Percentiles rank a stretch among this genome's conserved stretches.
These are phyloP conservation scores for Phalloptychus januarius DNA, from an alignment of 2,797 vertebrate genomes.

Conservation along the genomic window DNA sequence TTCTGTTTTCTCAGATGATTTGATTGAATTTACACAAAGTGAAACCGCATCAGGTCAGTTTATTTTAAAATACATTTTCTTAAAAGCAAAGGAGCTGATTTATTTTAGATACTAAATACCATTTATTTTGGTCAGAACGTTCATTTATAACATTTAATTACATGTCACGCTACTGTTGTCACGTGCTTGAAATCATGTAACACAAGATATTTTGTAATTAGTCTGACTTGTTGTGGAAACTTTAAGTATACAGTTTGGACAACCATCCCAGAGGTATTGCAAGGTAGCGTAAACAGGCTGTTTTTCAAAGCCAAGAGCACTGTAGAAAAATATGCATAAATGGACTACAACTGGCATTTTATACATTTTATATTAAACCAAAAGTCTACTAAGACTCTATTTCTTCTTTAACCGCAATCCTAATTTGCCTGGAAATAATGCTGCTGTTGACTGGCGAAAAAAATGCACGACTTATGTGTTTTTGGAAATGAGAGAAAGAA, in stretches of 20 bases:
- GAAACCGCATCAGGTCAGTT: slow-evolving; percentile 38
- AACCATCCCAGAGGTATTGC: slow-evolving; percentile 68
- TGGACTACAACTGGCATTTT: slow-evolving; percentile 64
- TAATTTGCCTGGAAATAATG: slow-evolving; percentile 76
- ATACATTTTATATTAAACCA: slow-evolving; percentile 66
- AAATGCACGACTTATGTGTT: slow-evolving; percentile 73
- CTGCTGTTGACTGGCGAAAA: slow-evolving; percentile 76
- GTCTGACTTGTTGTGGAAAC: slow-evolving; percentile 71
- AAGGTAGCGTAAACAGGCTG: slow-evolving; percentile 74
- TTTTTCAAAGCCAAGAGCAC: slow-evolving; percentile 73
- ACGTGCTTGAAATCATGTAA: slow-evolving; percentile 74
- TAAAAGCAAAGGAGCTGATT: slow-evolving; percentile 33
- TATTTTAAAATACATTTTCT: slow-evolving; percentile 27
- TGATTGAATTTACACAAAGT: slow-evolving; percentile 41
- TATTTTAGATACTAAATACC: slow-evolving; percentile 53
- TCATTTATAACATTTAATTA: slow-evolving; percentile 80
- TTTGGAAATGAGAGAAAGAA: slow-evolving; percentile 74
- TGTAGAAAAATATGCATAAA: slow-evolving; percentile 72
- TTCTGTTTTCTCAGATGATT: slow-evolving; percentile 1
- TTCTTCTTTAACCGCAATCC: slow-evolving; percentile 57
- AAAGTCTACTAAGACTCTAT: slow-evolving; percentile 52
- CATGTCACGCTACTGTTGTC: slow-evolving; percentile 81
- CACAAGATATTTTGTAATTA: slow-evolving; percentile 80
- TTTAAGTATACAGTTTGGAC: slow-evolving; percentile 77
- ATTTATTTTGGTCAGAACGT: slow-evolving; percentile 68